Evolutionary conservation across 2,888 invertebrate genomes (phyloP), one percentile per base, ranked within the genome.

Genomic region (Spodoptera littoralis): DNA sequence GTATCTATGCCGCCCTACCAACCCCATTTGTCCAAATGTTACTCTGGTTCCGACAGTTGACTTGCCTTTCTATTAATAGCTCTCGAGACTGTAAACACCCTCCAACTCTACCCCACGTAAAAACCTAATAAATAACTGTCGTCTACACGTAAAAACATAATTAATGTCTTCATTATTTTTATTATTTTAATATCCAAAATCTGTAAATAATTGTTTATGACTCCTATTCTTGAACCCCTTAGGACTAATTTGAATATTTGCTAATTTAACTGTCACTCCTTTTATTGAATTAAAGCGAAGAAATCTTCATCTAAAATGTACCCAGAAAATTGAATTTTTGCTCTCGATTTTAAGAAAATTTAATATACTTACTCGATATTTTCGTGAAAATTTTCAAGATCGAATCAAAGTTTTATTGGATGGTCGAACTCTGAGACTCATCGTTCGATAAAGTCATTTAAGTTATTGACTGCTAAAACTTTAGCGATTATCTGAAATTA

Each of bases 111-210:
- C 73, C 71, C 68, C 72, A 78, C 70, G 68, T 76, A 63, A 77
- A 80, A 74, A 61, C 45, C 65, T 71, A 73, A 83, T 81, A 82
- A 85, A 86, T 84, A 75, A 70, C 64, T 60, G 77, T 78, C 70
- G 73, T 69, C 63, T 73, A 66, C 64, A 79, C 75, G 77, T 83
- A 79, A 84, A 80, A 73, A 71, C 71, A 72, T 80, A 81, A 84
- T 84, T 83, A 79, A 42, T 60, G 13, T 48, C n/a, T 11, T 45
- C 30, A 49, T 49, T 52, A 11, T 41, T 41, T 53, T 1, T 44
- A 44, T 36, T 30, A 13, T 44, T 47, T 30, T 43, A 24, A 5
- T 30, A 57, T 56, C 49, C 47, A 13, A 60, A 71, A 60, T 57
- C 46, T n/a, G 42, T 41, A 18, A 46, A 11, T 56, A 56, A 56